Evolutionary conservation across 2,797 vertebrate species (phyloP).

Genomic region (Phalanger gymnotis): DNA sequence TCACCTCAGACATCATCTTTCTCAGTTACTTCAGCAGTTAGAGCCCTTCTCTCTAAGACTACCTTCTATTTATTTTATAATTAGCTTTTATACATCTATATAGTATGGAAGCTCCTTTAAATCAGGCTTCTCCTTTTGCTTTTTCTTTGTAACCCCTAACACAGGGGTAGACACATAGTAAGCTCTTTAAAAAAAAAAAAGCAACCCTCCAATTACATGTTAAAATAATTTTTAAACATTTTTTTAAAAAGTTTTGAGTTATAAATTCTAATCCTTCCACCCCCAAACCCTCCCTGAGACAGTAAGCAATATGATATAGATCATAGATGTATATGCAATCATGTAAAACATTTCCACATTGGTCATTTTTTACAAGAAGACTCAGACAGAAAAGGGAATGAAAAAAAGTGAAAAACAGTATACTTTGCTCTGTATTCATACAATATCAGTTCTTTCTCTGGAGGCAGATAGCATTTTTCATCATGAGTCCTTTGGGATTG

Average conservation of each 20-base stretch:
- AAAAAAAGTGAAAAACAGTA: not conserved
- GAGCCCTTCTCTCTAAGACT: not conserved
- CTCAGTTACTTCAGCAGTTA: not conserved
- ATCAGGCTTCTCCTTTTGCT: not conserved
- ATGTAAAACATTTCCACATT: not conserved
- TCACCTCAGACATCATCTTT: not conserved
- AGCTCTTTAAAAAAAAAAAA: not conserved
- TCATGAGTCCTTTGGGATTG: not conserved
- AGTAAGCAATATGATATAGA: not conserved
- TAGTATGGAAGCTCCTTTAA: not conserved
- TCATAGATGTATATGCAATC: not conserved
- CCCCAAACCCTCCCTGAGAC: not conserved
- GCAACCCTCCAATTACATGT: not conserved
- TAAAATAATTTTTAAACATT: not conserved
- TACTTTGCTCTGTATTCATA: not conserved
- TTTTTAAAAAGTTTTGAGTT: not conserved
- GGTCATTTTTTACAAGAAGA: not conserved
- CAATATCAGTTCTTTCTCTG: not conserved
- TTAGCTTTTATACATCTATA: not conserved
- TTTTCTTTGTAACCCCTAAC: not conserved
- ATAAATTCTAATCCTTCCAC: not conserved
- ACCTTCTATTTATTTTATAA: not conserved
- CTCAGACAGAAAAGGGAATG: not conserved
- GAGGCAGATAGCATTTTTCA: not conserved
- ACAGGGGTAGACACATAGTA: not conserved